These are phyloP conservation scores for Lamprotornis superbus DNA, from an alignment of 2,113 vertebrate genomes.

Conservation along the genomic window DNA sequence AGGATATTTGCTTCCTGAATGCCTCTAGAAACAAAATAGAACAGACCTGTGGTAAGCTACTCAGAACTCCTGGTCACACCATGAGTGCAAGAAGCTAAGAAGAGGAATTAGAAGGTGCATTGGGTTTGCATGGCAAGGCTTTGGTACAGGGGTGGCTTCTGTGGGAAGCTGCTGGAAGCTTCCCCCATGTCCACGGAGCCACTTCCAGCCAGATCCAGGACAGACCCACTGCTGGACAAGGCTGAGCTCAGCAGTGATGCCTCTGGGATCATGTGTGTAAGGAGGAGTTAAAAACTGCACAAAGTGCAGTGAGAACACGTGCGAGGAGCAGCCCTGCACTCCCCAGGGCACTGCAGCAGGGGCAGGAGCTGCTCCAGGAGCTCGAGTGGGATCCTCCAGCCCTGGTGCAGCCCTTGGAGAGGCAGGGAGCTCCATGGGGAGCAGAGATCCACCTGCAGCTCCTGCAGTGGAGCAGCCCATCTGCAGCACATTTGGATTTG, in stretches of 20 bases:
- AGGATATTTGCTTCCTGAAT: not conserved
- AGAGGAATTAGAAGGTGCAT: not conserved
- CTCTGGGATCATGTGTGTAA: not conserved
- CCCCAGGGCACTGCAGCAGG: not conserved
- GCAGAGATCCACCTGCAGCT: not conserved
- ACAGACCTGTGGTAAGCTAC: not conserved
- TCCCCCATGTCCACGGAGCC: not conserved
- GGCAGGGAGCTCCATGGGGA: not conserved
- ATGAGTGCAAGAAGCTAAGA: not conserved
- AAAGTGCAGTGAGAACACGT: fast-evolving
- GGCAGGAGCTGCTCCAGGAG: not conserved
- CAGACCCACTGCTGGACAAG: not conserved
- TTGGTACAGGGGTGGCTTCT: not conserved
- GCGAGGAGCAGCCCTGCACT: not conserved
- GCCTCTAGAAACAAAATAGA: not conserved
- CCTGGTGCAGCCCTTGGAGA: not conserved
- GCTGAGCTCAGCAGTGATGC: not conserved
- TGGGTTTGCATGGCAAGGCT: not conserved
- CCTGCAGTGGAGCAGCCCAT: fast-evolving
- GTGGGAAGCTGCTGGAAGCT: not conserved
- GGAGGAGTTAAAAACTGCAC: not conserved
- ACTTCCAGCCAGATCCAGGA: not conserved
- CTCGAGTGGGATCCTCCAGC: not conserved
- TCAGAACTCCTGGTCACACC: not conserved
- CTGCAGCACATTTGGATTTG: not conserved